A percentile compares a stretch with the other conserved stretches of the same genome.
phyloP scores from a whole-genome alignment of 2,797 vertebrate species.

The Cryptoblepharus egeriae region DNA sequence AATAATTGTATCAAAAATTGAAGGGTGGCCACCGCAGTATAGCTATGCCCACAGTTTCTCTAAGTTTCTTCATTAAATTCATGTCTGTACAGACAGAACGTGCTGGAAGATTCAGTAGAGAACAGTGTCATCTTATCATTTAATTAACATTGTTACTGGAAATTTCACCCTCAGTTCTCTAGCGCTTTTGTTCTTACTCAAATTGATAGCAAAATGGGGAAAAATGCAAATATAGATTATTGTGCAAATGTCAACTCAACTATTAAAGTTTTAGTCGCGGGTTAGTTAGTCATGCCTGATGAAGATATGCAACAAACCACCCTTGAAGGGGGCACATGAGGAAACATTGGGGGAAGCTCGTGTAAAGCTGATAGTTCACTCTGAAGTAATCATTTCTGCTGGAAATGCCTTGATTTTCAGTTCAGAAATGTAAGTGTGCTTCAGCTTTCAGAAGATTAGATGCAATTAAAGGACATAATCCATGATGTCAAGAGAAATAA shows the following conservation, averaged over 20 bases:
- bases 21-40: too few relatives aligned
- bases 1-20: too few relatives aligned
- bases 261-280: not conserved
- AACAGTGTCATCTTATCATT: constrained; percentile 2
- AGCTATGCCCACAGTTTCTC: not conserved
- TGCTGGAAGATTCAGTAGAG: not conserved
- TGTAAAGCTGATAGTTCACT: not conserved
- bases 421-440: not conserved
- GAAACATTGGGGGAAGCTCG: not conserved
- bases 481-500: not conserved
- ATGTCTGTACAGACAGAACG: constrained; percentile 18
- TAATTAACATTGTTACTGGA: constrained; percentile 11
- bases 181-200: not conserved
- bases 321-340: not conserved
- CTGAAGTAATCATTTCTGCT: not conserved
- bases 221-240: not conserved
- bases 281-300: not conserved
- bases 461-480: not conserved
- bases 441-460: not conserved
- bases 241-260: not conserved
- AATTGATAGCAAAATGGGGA: not conserved
- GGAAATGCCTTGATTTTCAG: not conserved
- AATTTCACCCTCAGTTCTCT: not conserved
- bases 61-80: constrained; percentile 3
- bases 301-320: not conserved